Evolutionary conservation across 2,888 invertebrate species (phyloP).

Genomic region (Idaea biselata): DNA sequence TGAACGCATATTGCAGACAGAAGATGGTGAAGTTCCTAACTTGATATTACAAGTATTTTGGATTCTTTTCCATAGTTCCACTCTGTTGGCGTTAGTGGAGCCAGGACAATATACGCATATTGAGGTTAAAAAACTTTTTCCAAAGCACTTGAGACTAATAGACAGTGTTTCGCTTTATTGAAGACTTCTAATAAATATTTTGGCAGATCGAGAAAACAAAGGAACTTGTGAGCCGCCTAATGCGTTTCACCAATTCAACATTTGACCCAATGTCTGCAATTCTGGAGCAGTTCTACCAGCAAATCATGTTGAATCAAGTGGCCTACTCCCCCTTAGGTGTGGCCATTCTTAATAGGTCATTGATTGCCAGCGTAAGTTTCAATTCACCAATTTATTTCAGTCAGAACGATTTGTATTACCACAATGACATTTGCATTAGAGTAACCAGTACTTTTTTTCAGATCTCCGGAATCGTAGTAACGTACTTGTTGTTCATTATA

Average conservation of each 20-base stretch:
- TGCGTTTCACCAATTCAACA: conserved; percentile 38
- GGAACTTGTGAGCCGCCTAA: conserved; percentile 30
- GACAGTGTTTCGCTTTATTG: too few species aligned
- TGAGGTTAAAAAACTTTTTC: not conserved
- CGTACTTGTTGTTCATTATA: not conserved
- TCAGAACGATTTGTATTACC: not conserved
- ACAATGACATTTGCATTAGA: not conserved
- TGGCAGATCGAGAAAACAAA: conserved; percentile 32
- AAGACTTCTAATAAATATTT: not conserved
- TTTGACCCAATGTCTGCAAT: conserved; percentile 48
- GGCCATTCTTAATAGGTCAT: conserved; percentile 58
- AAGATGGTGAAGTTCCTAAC: conserved; percentile 22
- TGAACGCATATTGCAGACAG: not conserved
- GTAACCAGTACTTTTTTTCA: not conserved
- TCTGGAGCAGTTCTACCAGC: conserved; percentile 63
- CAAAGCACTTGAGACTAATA: too few species aligned
- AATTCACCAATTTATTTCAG: not conserved
- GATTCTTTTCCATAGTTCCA: conserved; percentile 54
- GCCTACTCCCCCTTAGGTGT: conserved; percentile 68
- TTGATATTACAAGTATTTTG: conserved; percentile 51
- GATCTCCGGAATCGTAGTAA: not conserved
- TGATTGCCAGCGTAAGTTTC: conserved; percentile 59
- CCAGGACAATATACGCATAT: conserved; percentile 2
- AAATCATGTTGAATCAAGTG: conserved; percentile 57
- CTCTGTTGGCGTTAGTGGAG: conserved; percentile 48